phyloP scores from a whole-genome alignment of 2,113 vertebrate genomes.

The Mustelus asterias region DNA sequence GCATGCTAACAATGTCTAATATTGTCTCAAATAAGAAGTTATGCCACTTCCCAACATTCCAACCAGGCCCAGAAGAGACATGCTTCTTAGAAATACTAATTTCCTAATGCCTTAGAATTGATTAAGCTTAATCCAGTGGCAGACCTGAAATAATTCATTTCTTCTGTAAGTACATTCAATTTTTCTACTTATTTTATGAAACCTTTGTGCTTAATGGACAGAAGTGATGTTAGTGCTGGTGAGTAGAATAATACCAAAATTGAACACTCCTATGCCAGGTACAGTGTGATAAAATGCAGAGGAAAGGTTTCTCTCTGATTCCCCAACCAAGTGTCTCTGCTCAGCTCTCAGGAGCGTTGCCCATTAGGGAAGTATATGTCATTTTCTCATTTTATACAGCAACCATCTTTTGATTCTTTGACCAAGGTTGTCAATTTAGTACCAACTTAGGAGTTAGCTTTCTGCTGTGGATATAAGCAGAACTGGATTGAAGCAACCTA shows the following conservation, averaged over 20 bases:
- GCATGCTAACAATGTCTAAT: not conserved
- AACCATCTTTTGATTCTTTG: not conserved
- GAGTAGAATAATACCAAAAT: not conserved
- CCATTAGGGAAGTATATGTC: not conserved
- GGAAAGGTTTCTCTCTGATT: not conserved
- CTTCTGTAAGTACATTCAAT: not conserved
- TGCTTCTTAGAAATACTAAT: not conserved
- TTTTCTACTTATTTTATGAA: not conserved
- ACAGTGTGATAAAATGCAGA: not conserved
- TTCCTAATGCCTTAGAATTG: not conserved
- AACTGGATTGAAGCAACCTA: not conserved
- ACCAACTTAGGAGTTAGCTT: not conserved
- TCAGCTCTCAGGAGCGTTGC: not conserved
- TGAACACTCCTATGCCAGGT: not conserved
- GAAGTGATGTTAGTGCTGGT: not conserved
- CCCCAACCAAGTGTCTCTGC: not conserved
- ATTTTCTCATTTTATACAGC: not conserved
- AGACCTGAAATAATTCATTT: not conserved
- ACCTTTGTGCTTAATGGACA: not conserved
- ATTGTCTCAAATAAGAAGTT: not conserved
- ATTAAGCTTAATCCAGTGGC: not conserved
- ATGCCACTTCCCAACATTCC: not conserved
- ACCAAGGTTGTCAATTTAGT: not conserved
- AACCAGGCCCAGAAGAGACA: not conserved
- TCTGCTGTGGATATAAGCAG: not conserved